These are phyloP conservation scores for Botia kubotai DNA, from an alignment of 2,797 vertebrate species.

Conservation along the genomic window DNA sequence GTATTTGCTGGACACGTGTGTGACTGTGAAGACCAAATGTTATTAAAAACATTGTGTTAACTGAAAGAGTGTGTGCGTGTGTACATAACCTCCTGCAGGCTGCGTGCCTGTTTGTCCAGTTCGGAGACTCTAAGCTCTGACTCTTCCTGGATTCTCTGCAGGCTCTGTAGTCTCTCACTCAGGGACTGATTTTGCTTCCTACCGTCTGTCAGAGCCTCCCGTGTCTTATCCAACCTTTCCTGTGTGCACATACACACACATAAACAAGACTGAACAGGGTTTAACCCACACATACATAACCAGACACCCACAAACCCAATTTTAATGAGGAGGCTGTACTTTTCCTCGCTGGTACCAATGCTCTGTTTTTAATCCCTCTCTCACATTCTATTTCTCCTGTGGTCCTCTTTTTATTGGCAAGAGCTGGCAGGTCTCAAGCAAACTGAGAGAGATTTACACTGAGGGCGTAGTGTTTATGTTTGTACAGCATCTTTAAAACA, in stretches of 20 bases:
- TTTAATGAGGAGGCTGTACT: slow-evolving; percentile 7
- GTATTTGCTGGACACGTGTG: slow-evolving; percentile 1
- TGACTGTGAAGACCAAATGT: neutral
- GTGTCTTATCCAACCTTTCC: slow-evolving; percentile 78
- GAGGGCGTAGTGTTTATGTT: slow-evolving; percentile 71
- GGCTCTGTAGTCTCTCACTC: slow-evolving; percentile 68
- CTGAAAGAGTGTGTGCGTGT: slow-evolving; percentile 7
- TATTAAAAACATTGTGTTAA: slow-evolving; percentile 22
- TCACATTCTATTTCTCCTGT: slow-evolving; percentile 20
- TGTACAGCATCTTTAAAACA: slow-evolving; percentile 71
- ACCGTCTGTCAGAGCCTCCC: slow-evolving; percentile 74
- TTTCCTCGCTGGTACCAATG: slow-evolving; percentile 40
- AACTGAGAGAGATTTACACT: slow-evolving; percentile 68
- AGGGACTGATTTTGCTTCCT: slow-evolving; percentile 76
- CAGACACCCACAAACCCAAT: slow-evolving; percentile 18
- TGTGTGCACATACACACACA: slow-evolving; percentile 54
- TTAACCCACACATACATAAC: slow-evolving; percentile 36
- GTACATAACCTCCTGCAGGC: slow-evolving; percentile 73
- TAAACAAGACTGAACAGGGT: slow-evolving; percentile 30
- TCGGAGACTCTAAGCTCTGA: slow-evolving; percentile 68
- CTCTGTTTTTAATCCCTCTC: slow-evolving; percentile 26
- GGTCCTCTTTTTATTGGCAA: slow-evolving; percentile 56
- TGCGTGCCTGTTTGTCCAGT: slow-evolving; percentile 71
- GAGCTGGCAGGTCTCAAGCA: slow-evolving; percentile 59
- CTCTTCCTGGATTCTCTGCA: slow-evolving; percentile 72